Percentiles rank a stretch among this genome's conserved stretches.
These are phyloP conservation scores for Sisyra terminalis DNA, from an alignment of 2,888 invertebrate genomes.

Conservation along the genomic window DNA sequence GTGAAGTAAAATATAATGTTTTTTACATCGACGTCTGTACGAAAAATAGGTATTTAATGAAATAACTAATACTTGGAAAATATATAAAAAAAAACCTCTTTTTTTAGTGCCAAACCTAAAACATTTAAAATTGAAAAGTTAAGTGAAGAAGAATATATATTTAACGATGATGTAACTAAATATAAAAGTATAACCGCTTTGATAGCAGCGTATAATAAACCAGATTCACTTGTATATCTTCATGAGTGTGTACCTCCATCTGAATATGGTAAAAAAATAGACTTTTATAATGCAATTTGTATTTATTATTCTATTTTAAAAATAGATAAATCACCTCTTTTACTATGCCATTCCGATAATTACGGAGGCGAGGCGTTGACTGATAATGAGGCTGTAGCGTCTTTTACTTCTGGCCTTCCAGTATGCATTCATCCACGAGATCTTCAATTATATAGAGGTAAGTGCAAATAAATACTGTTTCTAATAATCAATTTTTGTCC, in stretches of 20 bases:
- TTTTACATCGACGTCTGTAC: slow-evolving; percentile 71
- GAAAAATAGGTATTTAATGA: slow-evolving; percentile 42
- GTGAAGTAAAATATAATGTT: slow-evolving; percentile 60
- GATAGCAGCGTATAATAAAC: slow-evolving; percentile 41
- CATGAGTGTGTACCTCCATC: slow-evolving; percentile 71
- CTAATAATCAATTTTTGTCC: too few relatives aligned
- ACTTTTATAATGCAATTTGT: too few relatives aligned
- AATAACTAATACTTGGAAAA: background rate
- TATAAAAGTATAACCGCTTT: slow-evolving; percentile 46
- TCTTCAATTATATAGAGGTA: slow-evolving; percentile 50
- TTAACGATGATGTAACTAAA: slow-evolving; percentile 28
- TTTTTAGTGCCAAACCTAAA: slow-evolving; percentile 42
- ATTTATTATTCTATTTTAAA: too few relatives aligned
- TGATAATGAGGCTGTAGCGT: slow-evolving; percentile 29
- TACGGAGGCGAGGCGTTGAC: slow-evolving; percentile 34
- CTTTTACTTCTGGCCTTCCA: slow-evolving; percentile 30
- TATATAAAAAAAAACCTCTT: slow-evolving; percentile 10
- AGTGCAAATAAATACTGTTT: slow-evolving; percentile 14
- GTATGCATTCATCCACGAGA: slow-evolving; percentile 51
- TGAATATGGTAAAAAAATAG: slow-evolving; percentile 51
- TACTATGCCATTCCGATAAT: slow-evolving; percentile 44
- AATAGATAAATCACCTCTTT: slow-evolving; percentile 45
- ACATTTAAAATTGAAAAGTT: slow-evolving; percentile 49
- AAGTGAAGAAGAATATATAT: slow-evolving; percentile 36
- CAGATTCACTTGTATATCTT: slow-evolving; percentile 41